Percentiles rank a stretch among this genome's conserved stretches.
phyloP scores from a whole-genome alignment of 1,140 invertebrate genomes.

The Drosophila asahinai region DNA sequence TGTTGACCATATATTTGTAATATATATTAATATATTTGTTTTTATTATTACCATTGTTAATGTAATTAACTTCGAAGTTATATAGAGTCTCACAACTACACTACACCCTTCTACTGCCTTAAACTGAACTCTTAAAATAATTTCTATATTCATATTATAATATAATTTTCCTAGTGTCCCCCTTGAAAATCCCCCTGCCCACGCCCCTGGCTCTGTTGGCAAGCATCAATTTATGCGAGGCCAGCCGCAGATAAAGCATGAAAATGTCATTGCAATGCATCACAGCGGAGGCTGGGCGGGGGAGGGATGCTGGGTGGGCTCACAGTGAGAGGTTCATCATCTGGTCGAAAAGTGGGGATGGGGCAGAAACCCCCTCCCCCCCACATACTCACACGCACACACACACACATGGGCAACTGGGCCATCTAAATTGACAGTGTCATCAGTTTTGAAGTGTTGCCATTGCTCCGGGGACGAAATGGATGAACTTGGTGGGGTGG shows the following conservation, averaged over 20 bases:
- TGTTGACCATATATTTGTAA: too few species aligned
- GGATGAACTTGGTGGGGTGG: conserved; percentile 6
- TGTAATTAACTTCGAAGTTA: too few species aligned
- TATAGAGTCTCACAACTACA: too few species aligned
- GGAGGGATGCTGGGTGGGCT: background rate
- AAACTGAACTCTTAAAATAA: too few species aligned
- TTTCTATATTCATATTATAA: background rate
- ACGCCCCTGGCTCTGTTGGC: background rate
- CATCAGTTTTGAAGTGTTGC: conserved; percentile 73
- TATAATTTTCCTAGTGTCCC: background rate
- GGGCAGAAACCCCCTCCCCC: too few species aligned
- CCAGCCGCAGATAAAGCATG: conserved; percentile 70
- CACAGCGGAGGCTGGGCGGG: conserved; percentile 10
- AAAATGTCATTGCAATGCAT: conserved; percentile 70
- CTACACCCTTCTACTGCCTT: too few species aligned
- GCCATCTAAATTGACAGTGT: conserved; percentile 73
- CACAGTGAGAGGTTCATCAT: conserved; percentile 17
- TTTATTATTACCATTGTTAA: too few species aligned
- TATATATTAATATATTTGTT: too few species aligned
- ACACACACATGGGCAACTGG: conserved; percentile 8
- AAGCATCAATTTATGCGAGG: conserved; percentile 68
- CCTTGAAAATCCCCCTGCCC: too few species aligned
- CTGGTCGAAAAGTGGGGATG: background rate
- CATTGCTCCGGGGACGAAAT: conserved; percentile 12
- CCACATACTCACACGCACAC: background rate